Percentiles rank a stretch among this genome's conserved stretches.
Conservation (phyloP, 1,140 invertebrate genomes). For the Drosophila lacertosa region DNA sequence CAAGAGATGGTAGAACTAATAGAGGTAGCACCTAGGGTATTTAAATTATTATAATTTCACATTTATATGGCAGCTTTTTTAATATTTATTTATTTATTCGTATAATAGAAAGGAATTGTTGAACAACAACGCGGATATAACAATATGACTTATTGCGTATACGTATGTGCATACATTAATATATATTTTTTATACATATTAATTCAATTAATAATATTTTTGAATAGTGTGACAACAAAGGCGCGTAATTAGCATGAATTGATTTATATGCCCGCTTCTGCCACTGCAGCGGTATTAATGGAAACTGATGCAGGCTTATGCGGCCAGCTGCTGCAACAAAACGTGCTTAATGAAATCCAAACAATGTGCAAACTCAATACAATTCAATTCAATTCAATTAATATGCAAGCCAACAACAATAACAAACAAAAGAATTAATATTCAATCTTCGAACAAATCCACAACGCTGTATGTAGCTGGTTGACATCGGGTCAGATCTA, state of each 20-base stretch:
- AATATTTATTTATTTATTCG: too few relatives aligned
- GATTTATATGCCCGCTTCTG: slow-evolving; percentile 55
- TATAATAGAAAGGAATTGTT: slow-evolving; percentile 7
- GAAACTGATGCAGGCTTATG: slow-evolving; percentile 12
- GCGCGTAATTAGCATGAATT: slow-evolving; percentile 68
- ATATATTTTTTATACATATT: neutral
- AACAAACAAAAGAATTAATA: slow-evolving; percentile 1
- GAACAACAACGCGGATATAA: too few relatives aligned
- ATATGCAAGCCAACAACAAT: slow-evolving; percentile 32
- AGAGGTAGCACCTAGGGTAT: too few relatives aligned
- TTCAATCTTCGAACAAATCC: slow-evolving; percentile 13
- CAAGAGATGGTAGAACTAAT: too few relatives aligned
- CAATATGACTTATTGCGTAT: slow-evolving; percentile 50
- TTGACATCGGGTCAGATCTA: slow-evolving; percentile 84
- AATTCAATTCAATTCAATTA: slow-evolving; percentile 52
- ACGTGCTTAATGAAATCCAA: slow-evolving; percentile 71
- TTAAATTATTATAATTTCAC: too few relatives aligned
- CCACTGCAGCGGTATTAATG: slow-evolving; percentile 21
- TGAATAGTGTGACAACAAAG: slow-evolving; percentile 55
- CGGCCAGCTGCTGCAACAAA: slow-evolving; percentile 33
- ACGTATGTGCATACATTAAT: too few relatives aligned
- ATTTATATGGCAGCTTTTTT: too few relatives aligned
- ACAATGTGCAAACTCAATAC: slow-evolving; percentile 47
- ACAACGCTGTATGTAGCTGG: slow-evolving; percentile 84
- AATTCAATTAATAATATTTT: slow-evolving; percentile 67